Evolutionary conservation across 2,888 invertebrate genomes (phyloP).

Genomic region (Tenthredo notha): DNA sequence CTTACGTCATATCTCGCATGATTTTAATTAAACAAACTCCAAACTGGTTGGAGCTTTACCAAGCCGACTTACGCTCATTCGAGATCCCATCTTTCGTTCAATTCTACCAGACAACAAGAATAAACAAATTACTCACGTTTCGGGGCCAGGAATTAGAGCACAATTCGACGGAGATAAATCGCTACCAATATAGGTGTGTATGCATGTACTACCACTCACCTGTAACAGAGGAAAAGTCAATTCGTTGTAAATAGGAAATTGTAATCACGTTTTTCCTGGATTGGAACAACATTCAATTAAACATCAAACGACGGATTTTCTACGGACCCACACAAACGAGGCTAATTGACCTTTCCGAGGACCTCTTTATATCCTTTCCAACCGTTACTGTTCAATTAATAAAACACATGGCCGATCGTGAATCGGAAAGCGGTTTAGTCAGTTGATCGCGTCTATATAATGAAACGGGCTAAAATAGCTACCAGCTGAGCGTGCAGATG

Average conservation of each 20-base stretch:
- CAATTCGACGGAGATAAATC: background rate
- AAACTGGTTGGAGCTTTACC: background rate
- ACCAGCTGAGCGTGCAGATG: background rate
- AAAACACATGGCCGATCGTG: background rate
- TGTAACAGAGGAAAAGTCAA: conserved; percentile 15
- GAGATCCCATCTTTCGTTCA: background rate
- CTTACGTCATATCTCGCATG: background rate
- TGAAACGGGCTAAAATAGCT: background rate
- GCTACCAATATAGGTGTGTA: no score
- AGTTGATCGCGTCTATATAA: background rate
- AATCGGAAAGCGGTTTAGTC: background rate
- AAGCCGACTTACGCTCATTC: conserved; percentile 3
- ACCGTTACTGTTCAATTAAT: background rate
- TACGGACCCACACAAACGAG: background rate
- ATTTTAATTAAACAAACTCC: conserved; percentile 32
- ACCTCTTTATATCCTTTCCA: background rate
- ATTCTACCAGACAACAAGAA: background rate
- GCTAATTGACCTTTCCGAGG: background rate
- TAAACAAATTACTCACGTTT: conserved; percentile 30
- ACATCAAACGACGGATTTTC: background rate
- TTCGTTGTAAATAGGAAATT: background rate
- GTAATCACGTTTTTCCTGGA: background rate
- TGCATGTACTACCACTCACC: background rate
- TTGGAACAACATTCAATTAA: background rate
- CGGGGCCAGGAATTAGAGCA: background rate